Base-by-base conservation (phyloP, 2,888 invertebrate genomes). In the Nymphalis polychloros region DNA sequence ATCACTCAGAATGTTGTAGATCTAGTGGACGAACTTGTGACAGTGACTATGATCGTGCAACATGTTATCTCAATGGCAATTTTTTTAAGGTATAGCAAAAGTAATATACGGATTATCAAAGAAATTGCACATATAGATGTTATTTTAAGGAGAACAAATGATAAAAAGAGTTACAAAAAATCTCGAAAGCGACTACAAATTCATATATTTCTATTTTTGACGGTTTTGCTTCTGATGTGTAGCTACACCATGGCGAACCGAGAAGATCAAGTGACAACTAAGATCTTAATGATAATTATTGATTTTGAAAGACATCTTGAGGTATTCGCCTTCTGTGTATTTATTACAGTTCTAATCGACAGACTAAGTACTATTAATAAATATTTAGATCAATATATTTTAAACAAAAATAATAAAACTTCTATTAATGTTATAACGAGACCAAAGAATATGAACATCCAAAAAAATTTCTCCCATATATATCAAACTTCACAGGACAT, bases 281-380 rank as follows among this genome's bases (percentile, higher is more conserved):
- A 13, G 41, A 64, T 68, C 49, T 23, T 70, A 47, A 16, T 27
- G 10, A 10, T 19, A 10, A 20, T 66, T 49, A 23, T 61, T 49
- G 50, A 66, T 10, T 72, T 71, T 53, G 72, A 80, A 57, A 85
- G 86, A 71, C 79, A 84, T 67, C 71, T 87, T 0, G 84, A 87
- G 77, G 77, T 85, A 53, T 60, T 81, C 7, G 59, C 77, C 3
- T 84, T 88, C 71, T 84, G 82, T 67, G 76, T 81, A 65, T 73
- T 80, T 70, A 81, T 87, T 46, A 71, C 70, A 17, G 81, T 83
- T 81, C 59, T 87, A 7, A 81, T 75, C 20, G 19, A 71, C 4
- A 81, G 88, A 68, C 71, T 89, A 7, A 46, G 41, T 23, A 50
- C 84, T 19, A 78, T 88, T 23, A 88, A 88, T 66, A 72, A 75